Percentiles rank a stretch among this genome's conserved stretches.
phyloP scores from a whole-genome alignment of 2,797 vertebrate genomes.

The Pseudopleuronectes americanus region DNA sequence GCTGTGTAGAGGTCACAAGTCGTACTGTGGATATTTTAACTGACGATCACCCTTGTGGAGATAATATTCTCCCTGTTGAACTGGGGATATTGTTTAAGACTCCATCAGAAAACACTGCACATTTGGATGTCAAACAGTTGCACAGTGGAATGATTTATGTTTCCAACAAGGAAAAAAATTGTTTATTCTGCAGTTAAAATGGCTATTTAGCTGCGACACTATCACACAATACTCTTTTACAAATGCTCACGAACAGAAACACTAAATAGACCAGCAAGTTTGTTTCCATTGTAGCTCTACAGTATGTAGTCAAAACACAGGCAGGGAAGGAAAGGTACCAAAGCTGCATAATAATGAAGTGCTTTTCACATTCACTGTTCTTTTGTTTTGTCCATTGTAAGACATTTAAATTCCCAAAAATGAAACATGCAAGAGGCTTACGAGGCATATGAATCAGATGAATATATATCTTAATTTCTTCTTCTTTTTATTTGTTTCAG shows the following conservation, averaged over 20 bases:
- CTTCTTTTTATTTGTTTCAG: neutral
- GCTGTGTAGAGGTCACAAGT: too few relatives aligned
- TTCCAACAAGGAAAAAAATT: slow-evolving; percentile 4
- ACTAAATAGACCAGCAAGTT: slow-evolving; percentile 3
- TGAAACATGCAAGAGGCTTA: neutral
- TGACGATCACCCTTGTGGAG: too few relatives aligned
- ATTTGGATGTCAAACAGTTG: slow-evolving; percentile 2
- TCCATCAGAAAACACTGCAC: too few relatives aligned
- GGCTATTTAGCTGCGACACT: slow-evolving; percentile 14
- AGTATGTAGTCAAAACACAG: neutral
- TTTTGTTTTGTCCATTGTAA: neutral
- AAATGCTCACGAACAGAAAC: slow-evolving; percentile 18
- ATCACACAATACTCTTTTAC: slow-evolving; percentile 31
- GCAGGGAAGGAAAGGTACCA: neutral
- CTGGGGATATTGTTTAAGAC: neutral
- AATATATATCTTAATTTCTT: neutral
- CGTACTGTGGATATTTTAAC: too few relatives aligned
- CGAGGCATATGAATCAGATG: neutral
- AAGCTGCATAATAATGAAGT: neutral
- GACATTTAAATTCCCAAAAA: neutral
- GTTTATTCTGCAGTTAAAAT: slow-evolving; percentile 1
- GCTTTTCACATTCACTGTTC: neutral
- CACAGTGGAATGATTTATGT: neutral
- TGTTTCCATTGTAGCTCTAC: neutral
- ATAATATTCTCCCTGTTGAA: slow-evolving; percentile 2